Percentiles rank a stretch among this genome's conserved stretches.
Conservation (phyloP, 92 coral and sea anemone species). For the Nematostella vectensis region DNA sequence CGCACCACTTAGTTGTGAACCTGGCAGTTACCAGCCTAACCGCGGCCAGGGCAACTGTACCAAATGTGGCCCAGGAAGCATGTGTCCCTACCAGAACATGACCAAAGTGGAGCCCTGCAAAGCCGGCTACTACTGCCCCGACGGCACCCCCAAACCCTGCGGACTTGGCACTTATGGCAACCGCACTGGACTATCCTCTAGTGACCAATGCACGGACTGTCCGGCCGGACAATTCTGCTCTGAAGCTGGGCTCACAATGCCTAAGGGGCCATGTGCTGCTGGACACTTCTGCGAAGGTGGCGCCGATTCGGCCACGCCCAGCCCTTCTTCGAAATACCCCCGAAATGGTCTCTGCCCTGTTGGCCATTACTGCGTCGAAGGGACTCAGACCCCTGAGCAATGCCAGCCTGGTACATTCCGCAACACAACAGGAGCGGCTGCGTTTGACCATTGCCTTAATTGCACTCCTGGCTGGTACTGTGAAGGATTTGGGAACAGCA, state of each 20-base stretch:
- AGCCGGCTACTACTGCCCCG: constrained; percentile 86
- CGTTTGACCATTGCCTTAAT: constrained; percentile 72
- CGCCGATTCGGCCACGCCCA: constrained; percentile 75
- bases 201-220: constrained; percentile 76
- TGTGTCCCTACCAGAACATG: constrained; percentile 92
- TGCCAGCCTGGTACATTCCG: constrained; percentile 97
- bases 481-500: constrained; percentile 58
- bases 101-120: constrained; percentile 68
- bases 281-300: constrained; percentile 85
- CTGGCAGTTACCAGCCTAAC: constrained; percentile 86
- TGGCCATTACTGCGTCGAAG: constrained; percentile 74
- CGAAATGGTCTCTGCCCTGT: constrained; percentile 77
- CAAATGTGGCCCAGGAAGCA: constrained; percentile 69
- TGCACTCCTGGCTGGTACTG: constrained; percentile 91
- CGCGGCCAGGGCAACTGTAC: constrained; percentile 68
- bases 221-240: constrained; percentile 75
- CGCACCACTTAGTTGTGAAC: constrained; percentile 62
- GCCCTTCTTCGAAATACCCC: constrained; percentile 46
- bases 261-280: constrained; percentile 64
- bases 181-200: constrained; percentile 52
- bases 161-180: constrained; percentile 93
- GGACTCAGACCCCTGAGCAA: constrained; percentile 63
- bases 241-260: constrained; percentile 55
- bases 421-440: constrained; percentile 90
- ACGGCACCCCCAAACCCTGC: constrained; percentile 72